These are phyloP conservation scores for Petrolisthes cinctipes DNA, from an alignment of 2,888 invertebrate species.

Conservation along the genomic window DNA sequence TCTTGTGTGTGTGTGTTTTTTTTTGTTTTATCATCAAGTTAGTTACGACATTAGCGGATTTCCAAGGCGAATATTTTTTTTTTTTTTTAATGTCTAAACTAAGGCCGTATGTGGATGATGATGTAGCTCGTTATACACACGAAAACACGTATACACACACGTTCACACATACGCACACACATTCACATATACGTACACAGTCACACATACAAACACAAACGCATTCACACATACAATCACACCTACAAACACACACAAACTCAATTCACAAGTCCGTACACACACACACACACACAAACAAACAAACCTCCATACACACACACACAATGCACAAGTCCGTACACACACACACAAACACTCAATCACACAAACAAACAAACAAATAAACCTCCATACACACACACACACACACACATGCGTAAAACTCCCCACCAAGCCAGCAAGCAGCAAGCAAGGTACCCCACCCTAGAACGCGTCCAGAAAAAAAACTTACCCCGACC, in stretches of 20 bases:
- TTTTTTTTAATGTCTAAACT: too few relatives aligned
- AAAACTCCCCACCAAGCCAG: neutral
- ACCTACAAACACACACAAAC: neutral
- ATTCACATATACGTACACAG: neutral
- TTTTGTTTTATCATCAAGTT: too few relatives aligned
- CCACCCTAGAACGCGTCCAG: neutral
- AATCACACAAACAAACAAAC: slow-evolving; percentile 3
- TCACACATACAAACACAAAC: neutral
- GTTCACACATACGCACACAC: neutral
- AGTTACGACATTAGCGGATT: too few relatives aligned
- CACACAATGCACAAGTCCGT: neutral
- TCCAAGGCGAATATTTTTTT: too few relatives aligned
- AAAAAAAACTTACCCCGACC: neutral
- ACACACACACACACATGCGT: neutral
- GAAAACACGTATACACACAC: neutral
- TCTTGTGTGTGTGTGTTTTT: too few relatives aligned
- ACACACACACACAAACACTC: neutral
- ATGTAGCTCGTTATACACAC: too few relatives aligned
- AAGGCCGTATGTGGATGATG: too few relatives aligned
- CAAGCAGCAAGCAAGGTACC: neutral
- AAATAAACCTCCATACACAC: neutral
- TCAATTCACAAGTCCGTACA: neutral
- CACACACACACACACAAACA: neutral
- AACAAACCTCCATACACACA: neutral
- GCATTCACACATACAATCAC: neutral